Conservation (phyloP, 2,113 vertebrate genomes). For the Scomber colias region DNA sequence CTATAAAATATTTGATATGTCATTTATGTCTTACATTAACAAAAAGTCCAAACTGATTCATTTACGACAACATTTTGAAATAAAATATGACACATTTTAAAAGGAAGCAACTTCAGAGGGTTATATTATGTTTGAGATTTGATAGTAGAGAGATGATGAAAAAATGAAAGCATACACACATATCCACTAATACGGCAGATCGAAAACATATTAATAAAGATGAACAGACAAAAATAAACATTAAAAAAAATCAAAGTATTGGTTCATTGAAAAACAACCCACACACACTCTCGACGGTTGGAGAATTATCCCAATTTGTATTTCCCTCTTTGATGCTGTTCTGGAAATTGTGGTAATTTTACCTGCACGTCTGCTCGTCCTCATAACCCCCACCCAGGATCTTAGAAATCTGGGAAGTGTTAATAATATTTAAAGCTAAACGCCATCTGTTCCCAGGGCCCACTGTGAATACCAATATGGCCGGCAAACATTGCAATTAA, state of each 20-base stretch:
- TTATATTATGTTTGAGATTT: too few relatives aligned
- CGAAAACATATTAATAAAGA: slow-evolving; percentile 5
- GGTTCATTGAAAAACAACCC: background rate
- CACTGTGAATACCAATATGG: slow-evolving; percentile 70
- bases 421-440: slow-evolving; percentile 86
- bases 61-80: slow-evolving; percentile 4
- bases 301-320: slow-evolving; percentile 54
- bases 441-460: slow-evolving; percentile 79
- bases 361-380: slow-evolving; percentile 65
- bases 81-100: background rate
- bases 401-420: slow-evolving; percentile 66
- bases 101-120: too few relatives aligned
- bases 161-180: background rate
- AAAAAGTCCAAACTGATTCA: background rate
- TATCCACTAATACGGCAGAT: background rate
- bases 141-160: too few relatives aligned
- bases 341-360: slow-evolving; percentile 63
- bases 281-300: slow-evolving; percentile 13
- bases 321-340: slow-evolving; percentile 65
- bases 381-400: slow-evolving; percentile 44
- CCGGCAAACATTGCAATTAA: slow-evolving; percentile 76
- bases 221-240: slow-evolving; percentile 10
- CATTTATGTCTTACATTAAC: background rate
- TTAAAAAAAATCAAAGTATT: background rate
- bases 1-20: slow-evolving; percentile 10